Percentiles rank a stretch among this genome's conserved stretches.
phyloP scores from a whole-genome alignment of 2,797 vertebrate species.

The Sebastes nivosus region DNA sequence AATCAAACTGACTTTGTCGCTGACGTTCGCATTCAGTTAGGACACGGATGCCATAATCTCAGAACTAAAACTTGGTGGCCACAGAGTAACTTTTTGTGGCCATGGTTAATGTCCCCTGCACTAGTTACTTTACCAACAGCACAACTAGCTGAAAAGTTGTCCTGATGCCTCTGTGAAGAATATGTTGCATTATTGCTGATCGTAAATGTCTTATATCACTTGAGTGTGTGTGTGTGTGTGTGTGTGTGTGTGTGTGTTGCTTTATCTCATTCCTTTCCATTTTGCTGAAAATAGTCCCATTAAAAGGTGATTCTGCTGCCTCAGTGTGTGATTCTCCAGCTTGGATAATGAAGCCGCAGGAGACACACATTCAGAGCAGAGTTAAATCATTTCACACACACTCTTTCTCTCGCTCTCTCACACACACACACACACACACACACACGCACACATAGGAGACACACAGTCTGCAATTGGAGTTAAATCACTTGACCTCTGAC shows the following conservation, averaged over 20 bases:
- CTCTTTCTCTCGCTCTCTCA: not conserved
- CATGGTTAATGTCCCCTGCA: not conserved
- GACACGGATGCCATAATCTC: not conserved
- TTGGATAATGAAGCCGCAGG: conserved; percentile 76
- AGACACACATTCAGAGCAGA: conserved; percentile 65
- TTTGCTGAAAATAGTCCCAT: conserved; percentile 69
- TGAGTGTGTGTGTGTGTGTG: conserved; percentile 10
- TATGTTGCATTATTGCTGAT: conserved; percentile 1
- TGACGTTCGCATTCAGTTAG: not conserved
- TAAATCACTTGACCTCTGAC: conserved; percentile 74
- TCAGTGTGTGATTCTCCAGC: conserved; percentile 62
- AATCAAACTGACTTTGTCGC: not conserved
- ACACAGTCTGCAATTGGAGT: conserved; percentile 50
- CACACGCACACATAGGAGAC: conserved; percentile 21
- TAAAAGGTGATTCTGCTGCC: conserved; percentile 71
- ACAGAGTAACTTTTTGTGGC: not conserved
- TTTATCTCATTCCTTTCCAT: conserved; percentile 51
- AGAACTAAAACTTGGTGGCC: not conserved
- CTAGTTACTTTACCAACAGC: conserved; percentile 4
- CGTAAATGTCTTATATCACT: conserved; percentile 26
- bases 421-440: not conserved
- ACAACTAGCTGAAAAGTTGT: not conserved
- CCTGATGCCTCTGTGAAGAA: not conserved
- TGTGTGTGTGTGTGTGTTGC: conserved; percentile 27
- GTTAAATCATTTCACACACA: conserved; percentile 62